Evolutionary conservation across 2,113 vertebrate species (phyloP).

Genomic region (Hylia prasina): DNA sequence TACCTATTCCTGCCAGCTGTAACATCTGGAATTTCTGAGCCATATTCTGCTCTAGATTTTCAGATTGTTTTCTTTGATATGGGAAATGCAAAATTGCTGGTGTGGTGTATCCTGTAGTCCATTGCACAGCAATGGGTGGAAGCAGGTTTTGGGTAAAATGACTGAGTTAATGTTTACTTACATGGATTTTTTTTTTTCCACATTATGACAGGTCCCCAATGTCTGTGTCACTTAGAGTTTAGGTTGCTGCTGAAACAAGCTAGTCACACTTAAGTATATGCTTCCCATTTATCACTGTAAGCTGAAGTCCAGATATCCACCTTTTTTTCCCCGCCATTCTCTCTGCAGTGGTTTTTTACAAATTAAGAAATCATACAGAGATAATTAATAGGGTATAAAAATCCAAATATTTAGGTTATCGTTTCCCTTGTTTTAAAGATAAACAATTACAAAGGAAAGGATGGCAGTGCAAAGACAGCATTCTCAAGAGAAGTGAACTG

Average conservation of each 20-base stretch:
- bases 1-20: background rate
- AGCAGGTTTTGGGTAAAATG: background rate
- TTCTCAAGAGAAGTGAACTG: slow-evolving; percentile 41
- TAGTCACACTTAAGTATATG: background rate
- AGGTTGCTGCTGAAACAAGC: background rate
- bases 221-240: background rate
- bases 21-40: background rate
- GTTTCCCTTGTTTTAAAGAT: slow-evolving; percentile 23
- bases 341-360: background rate
- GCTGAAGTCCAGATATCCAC: background rate
- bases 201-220: background rate
- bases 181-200: background rate
- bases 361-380: background rate
- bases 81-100: background rate
- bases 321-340: background rate
- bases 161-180: background rate
- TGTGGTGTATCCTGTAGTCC: background rate
- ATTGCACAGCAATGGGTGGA: background rate
- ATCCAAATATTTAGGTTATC: background rate
- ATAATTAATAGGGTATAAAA: slow-evolving; percentile 16
- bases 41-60: background rate
- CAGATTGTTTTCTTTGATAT: background rate
- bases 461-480: slow-evolving; percentile 1
- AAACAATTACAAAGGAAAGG: background rate
- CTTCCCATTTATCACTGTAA: background rate